Evolutionary conservation across 1,140 invertebrate species (phyloP), one percentile per base, ranked within the genome.

Genomic region (Cotesia chilonis): DNA sequence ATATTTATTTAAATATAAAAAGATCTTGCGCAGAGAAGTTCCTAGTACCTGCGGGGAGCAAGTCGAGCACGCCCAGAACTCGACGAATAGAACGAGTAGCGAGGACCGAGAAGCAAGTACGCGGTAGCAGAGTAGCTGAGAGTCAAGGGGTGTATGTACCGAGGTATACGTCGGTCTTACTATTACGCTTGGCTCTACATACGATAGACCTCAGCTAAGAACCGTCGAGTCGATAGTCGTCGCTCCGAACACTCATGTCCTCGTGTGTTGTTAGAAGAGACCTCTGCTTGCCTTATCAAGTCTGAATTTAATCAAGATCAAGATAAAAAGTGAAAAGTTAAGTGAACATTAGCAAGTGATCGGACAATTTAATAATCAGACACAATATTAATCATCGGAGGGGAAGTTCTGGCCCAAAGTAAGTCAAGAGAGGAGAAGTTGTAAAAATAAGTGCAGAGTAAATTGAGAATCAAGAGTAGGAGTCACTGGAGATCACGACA

Each of bases 41-140:
- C 28, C 41, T 28, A 38, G 63, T 65, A 17, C 10, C 37, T 47
- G 63, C 37, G 36, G 41, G 14, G 37, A 65, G 37, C 35, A 28
- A n/a, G 4, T 65, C 12, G 41, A 55, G 66, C 66, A 68, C 66
- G 66, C 47, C 47, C 51, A 54, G 51, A 54, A 20, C 47, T 55
- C 38, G 12, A 36, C 66, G 66, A 68, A 68, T 68, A 47, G 41
- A 47, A 47, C 10, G 41, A 47, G 41, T 47, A 47, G 41, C 41
- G 41, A 47, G 41, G 41, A 47, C 7, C 41, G 41, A 47, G 28
- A 28, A 54, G 64, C 47, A 66, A 9, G 66, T 20, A 51, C 63
- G 47, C 41, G 28, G 41, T 47, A 47, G 41, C 41, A 47, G 41
- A 36, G 41, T 63, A n/a, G n/a, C 28, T 28, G 28, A 28, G 28